Evolutionary conservation across 2,888 invertebrate genomes (phyloP), one percentile per base, ranked within the genome.

Genomic region (Actias luna): DNA sequence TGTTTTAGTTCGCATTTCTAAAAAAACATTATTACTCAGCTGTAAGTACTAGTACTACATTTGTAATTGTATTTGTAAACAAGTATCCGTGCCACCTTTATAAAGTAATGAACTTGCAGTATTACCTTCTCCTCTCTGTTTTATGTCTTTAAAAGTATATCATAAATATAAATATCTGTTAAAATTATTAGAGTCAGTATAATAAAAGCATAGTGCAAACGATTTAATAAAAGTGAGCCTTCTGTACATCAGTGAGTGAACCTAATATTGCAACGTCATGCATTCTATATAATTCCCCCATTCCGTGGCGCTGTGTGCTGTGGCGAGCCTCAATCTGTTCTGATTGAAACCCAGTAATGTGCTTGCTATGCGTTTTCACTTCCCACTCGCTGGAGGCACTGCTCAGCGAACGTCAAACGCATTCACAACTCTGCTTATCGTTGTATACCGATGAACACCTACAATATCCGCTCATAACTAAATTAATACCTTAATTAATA

Each of bases 251-350:
- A 55, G 58, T 77, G 78, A 78, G 71, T 73, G 72, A 70, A 73
- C 76, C 79, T 82, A 85, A 87, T 86, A 84, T 83, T 83, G 89
- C 89, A 76, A 80, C 81, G 86, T 90, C 90, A 90, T 90, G 88
- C 85, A 82, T 86, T 86, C 85, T 84, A 83, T 83, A 82, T 83
- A 82, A 84, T 83, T 79, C 75, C 78, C 71, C 69, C 71, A 69
- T 69, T 69, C 71, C 65, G 70, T 68, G 73, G 73, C 71, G 74
- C 75, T 74, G 78, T 73, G 75, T 69, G 73, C 74, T 63, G 72
- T 66, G 69, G 68, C 67, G 71, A 75, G 77, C 82, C 84, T 84
- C 87, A 87, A 87, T 89, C 85, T 84, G 77, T 69, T 76, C 84
- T 88, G 89, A 90, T 90, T 89, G 89, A 88, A 87, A 84, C 82